Percentiles rank a stretch among this genome's conserved stretches.
Conservation (phyloP, 2,113 vertebrate species). For the Paraplagusia blochii region DNA sequence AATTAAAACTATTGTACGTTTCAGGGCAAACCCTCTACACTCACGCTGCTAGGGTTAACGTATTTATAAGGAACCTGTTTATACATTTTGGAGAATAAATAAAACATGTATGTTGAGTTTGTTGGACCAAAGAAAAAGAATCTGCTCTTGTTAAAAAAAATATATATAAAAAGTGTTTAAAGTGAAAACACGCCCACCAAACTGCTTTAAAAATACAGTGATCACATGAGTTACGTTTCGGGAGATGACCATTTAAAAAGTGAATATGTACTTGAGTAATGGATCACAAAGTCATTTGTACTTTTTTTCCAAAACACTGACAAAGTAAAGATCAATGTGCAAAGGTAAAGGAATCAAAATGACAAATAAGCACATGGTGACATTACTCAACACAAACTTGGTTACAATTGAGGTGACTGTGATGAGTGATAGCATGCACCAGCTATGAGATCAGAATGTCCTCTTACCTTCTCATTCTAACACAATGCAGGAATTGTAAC, state of each 20-base stretch:
- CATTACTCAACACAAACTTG: conserved; percentile 62
- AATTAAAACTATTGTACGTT: too few relatives aligned
- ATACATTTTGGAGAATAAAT: too few relatives aligned
- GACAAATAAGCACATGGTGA: conserved; percentile 57
- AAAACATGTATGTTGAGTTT: too few relatives aligned
- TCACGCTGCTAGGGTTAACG: too few relatives aligned
- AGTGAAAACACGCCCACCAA: conserved; percentile 50
- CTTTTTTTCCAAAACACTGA: conserved; percentile 57
- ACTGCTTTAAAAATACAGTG: conserved; percentile 51
- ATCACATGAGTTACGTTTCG: conserved; percentile 57
- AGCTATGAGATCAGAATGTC: conserved; percentile 85
- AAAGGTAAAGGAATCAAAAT: conserved; percentile 55
- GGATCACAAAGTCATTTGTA: conserved; percentile 35
- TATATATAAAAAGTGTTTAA: conserved; percentile 42
- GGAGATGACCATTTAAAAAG: conserved; percentile 60
- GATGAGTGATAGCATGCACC: conserved; percentile 84
- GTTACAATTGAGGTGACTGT: conserved; percentile 69
- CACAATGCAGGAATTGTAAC: conserved; percentile 97
- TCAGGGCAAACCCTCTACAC: too few relatives aligned
- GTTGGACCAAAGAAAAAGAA: conserved; percentile 19
- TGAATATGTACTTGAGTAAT: conserved; percentile 66
- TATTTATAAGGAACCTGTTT: too few relatives aligned
- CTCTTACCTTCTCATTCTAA: conserved; percentile 99
- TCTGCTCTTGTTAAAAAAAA: conserved; percentile 37
- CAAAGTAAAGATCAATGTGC: conserved; percentile 65